Percentiles rank a stretch among this genome's conserved stretches.
Conservation (phyloP, 2,888 invertebrate species). For the Drosophila diplacantha region DNA sequence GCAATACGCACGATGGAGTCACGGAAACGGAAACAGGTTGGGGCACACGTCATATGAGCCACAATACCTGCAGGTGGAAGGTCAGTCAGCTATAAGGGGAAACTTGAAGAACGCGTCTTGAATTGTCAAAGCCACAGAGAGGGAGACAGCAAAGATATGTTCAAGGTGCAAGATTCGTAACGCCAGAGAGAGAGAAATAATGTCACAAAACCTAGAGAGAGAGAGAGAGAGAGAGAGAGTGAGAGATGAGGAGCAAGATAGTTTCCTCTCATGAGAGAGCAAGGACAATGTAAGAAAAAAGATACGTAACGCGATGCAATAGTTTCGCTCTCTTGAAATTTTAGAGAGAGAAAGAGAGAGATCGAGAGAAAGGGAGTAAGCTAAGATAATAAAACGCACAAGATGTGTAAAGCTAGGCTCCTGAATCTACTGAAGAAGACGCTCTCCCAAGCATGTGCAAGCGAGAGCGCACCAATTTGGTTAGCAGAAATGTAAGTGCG, state of each 20-base stretch:
- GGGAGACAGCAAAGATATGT: background rate
- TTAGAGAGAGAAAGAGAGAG: too few relatives aligned
- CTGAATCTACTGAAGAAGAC: background rate
- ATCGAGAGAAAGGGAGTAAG: too few relatives aligned
- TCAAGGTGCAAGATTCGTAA: background rate
- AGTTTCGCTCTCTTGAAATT: too few relatives aligned
- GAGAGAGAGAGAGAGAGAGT: too few relatives aligned
- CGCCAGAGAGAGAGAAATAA: background rate
- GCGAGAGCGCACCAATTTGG: background rate
- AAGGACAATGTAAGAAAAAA: too few relatives aligned
- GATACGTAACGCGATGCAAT: too few relatives aligned
- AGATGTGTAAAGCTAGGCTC: background rate
- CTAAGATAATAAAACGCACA: too few relatives aligned
- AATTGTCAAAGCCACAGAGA: too few relatives aligned
- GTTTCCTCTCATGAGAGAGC: too few relatives aligned
- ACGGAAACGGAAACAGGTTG: slow-evolving; percentile 20
- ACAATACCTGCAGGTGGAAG: background rate
- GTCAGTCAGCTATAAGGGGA: slow-evolving; percentile 20
- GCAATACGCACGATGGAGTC: slow-evolving; percentile 29
- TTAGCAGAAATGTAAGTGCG: background rate
- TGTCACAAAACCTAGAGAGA: too few relatives aligned
- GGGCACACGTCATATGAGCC: slow-evolving; percentile 6
- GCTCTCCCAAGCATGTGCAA: background rate
- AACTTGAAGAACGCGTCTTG: too few relatives aligned
- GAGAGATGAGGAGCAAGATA: too few relatives aligned